Evolutionary conservation across 2,113 vertebrate species (phyloP).

Genomic region (Nothocercus julius): DNA sequence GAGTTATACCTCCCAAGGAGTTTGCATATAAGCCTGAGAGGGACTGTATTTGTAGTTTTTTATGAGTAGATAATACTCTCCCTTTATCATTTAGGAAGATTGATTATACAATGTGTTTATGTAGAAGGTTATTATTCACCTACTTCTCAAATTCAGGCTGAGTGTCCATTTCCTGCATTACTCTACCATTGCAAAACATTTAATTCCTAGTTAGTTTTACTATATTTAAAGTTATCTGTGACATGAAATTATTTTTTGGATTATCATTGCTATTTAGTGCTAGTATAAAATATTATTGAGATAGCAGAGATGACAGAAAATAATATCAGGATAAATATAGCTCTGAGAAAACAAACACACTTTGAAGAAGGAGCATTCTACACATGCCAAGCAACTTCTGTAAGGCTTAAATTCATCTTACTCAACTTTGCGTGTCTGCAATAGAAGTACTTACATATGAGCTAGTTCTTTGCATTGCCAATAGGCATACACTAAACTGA

Average conservation of each 20-base stretch:
- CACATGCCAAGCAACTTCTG: background rate
- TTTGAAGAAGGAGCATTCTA: background rate
- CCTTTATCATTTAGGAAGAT: background rate
- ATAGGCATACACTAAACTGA: background rate
- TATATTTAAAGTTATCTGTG: background rate
- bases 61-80: background rate
- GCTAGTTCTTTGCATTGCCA: background rate
- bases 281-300: background rate
- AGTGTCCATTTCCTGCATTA: background rate
- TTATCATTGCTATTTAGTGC: background rate
- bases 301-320: background rate
- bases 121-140: background rate
- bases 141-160: background rate
- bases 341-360: background rate
- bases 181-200: background rate
- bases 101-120: background rate
- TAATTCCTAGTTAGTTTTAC: background rate
- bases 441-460: background rate
- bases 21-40: background rate
- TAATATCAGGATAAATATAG: background rate
- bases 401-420: background rate
- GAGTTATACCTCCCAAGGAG: background rate
- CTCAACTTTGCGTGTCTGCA: background rate
- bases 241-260: background rate
- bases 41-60: background rate